Conservation (phyloP, 92 coral and sea anemone genomes). For the Umimayanthus kanabou region DNA sequence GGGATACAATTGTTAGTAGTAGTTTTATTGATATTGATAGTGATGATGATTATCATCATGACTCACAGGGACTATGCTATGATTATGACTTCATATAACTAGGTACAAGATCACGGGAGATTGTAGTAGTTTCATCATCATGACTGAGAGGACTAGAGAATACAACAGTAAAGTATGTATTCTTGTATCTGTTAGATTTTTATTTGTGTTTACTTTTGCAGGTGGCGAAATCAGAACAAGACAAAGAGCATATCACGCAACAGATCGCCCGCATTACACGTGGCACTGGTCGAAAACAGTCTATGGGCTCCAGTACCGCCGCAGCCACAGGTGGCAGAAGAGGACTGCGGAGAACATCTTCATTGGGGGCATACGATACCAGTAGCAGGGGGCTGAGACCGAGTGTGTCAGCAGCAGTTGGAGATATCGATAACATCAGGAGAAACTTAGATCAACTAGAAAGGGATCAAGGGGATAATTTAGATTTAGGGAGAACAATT, state of each 20-base stretch:
- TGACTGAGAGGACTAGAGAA: too few relatives aligned
- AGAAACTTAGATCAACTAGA: constrained; percentile 77
- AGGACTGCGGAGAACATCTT: constrained; percentile 57
- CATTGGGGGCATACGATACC: constrained; percentile 64
- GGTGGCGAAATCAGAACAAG: constrained; percentile 82
- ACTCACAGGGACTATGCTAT: too few relatives aligned
- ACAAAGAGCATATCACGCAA: constrained; percentile 78
- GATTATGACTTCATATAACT: too few relatives aligned
- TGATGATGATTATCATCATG: too few relatives aligned
- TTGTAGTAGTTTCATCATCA: too few relatives aligned
- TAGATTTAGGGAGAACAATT: constrained; percentile 8
- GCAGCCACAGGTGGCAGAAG: constrained; percentile 48
- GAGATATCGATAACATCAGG: constrained; percentile 62
- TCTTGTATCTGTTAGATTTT: background rate
- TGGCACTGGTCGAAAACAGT: constrained; percentile 68
- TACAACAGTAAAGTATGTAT: too few relatives aligned
- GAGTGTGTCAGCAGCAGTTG: constrained; percentile 60
- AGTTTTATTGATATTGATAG: too few relatives aligned
- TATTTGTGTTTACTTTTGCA: constrained; percentile 6
- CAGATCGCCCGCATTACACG: constrained; percentile 76
- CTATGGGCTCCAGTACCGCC: constrained; percentile 65
- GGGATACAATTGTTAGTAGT: too few relatives aligned
- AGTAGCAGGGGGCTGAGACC: constrained; percentile 60
- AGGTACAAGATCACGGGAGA: too few relatives aligned
- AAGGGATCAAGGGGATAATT: constrained; percentile 54